These are phyloP conservation scores for Propithecus deckenii DNA, from an alignment of 2,797 vertebrate genomes.

Conservation along the genomic window DNA sequence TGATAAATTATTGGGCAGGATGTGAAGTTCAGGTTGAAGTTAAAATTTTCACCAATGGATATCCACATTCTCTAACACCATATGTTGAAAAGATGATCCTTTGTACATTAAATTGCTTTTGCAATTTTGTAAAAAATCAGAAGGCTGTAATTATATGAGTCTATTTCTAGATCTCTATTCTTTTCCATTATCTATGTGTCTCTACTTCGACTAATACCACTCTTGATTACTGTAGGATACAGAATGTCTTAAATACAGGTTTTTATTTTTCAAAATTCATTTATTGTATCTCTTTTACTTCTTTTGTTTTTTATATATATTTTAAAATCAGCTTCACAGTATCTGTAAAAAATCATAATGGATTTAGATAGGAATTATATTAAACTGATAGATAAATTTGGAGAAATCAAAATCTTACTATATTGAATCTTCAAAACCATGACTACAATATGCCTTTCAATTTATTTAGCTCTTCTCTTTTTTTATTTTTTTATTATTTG, in stretches of 20 bases:
- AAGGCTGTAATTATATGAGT: background rate
- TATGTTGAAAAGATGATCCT: background rate
- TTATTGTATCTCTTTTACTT: background rate
- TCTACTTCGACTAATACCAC: background rate
- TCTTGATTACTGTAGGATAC: background rate
- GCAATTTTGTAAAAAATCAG: background rate
- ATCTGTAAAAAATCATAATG: background rate
- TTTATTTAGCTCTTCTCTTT: background rate
- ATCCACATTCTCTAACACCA: background rate
- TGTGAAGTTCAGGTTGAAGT: background rate
- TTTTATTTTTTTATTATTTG: too few relatives aligned
- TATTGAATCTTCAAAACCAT: background rate
- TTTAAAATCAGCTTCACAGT: background rate
- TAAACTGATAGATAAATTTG: background rate
- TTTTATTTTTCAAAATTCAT: background rate
- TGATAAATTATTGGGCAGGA: background rate
- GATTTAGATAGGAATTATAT: background rate
- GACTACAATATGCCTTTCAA: background rate
- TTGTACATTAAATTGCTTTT: background rate
- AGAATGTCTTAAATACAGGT: background rate
- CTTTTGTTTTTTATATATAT: background rate
- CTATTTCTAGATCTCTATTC: background rate
- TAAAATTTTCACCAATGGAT: background rate
- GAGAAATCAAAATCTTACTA: background rate
- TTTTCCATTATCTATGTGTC: background rate